Base-by-base conservation (phyloP, 2,888 invertebrate genomes). In the Sinohyriopsis cumingii region DNA sequence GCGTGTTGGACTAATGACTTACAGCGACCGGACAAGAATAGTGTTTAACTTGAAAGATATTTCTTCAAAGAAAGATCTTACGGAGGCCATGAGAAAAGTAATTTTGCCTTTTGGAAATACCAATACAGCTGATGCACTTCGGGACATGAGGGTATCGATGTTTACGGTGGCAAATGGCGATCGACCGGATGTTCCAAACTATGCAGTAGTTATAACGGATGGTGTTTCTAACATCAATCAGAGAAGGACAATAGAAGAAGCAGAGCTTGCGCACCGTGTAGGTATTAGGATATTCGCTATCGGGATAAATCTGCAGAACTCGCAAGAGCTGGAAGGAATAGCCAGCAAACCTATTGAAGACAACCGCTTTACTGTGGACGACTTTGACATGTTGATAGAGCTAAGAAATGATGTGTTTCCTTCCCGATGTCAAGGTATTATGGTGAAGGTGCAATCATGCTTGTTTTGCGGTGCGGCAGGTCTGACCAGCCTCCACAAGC, bases 151-250 rank as follows among this genome's bases (percentile, higher is more conserved):
- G 2, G 65, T 63, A 7, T 68, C 74, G 25, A 82, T 84, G 78
- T 87, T 83, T 75, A 79, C 73, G 0, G 63, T 67, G 2, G 66
- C 55, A 53, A 69, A 80, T 28, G 87, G 87, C 28, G 87, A 87
- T 71, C 62, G 86, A 45, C 72, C 74, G 3, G 75, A 69, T 57
- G 79, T 80, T 1, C 78, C 75, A 12, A 86, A 86, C 59, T 65
- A 83, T 53, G 83, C 75, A 20, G 69, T 87, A 12, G 54, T 87
- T 18, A 71, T 87, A 54, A 86, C 86, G 24, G 86, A 85, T 64
- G 83, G 84, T 28, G 72, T 83, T 45, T 87, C 87, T 20, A 86
- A 86, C 69, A 76, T 79, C 33, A 75, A 81, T 71, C 66, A 74
- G n/a, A 67, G 79, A 69, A 20, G 71, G 63, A 75, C 80, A 28